A percentile compares a stretch with the other conserved stretches of the same genome.
phyloP scores from a whole-genome alignment of 2,797 vertebrate species.

The Iguana delicatissima region DNA sequence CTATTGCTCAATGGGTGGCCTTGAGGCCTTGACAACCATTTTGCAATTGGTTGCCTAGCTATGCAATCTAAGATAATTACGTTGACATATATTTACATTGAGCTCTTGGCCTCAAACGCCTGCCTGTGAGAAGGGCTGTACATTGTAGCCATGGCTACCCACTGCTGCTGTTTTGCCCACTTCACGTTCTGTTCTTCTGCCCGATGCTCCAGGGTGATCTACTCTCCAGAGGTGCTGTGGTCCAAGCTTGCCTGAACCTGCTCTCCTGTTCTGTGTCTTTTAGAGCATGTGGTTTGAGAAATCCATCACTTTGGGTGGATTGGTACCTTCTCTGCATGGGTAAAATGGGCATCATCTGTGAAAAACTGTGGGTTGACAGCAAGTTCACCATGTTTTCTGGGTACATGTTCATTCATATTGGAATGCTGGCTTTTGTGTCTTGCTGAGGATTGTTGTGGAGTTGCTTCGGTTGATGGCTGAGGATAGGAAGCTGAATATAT shows the following conservation, averaged over 20 bases:
- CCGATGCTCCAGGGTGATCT: background rate
- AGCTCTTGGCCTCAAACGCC: background rate
- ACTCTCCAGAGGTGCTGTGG: background rate
- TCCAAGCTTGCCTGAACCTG: background rate
- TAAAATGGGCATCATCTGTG: background rate
- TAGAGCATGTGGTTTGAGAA: background rate
- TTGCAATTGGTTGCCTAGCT: too few relatives aligned
- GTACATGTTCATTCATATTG: background rate
- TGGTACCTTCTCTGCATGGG: background rate
- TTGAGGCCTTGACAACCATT: too few relatives aligned
- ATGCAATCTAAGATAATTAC: too few relatives aligned
- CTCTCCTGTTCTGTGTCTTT: background rate
- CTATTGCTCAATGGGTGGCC: too few relatives aligned
- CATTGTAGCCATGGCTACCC: background rate
- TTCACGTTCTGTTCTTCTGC: background rate
- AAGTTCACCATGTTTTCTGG: background rate
- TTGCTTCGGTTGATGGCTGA: background rate
- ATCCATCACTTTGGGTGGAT: background rate
- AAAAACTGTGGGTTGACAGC: background rate
- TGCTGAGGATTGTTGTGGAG: background rate
- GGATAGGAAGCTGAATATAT: background rate
- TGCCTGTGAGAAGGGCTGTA: background rate
- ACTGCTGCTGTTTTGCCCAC: background rate
- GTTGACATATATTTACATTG: too few relatives aligned
- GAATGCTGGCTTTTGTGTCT: background rate